These are phyloP conservation scores for Formica selysi DNA, from an alignment of 1,140 invertebrate species.

Conservation along the genomic window DNA sequence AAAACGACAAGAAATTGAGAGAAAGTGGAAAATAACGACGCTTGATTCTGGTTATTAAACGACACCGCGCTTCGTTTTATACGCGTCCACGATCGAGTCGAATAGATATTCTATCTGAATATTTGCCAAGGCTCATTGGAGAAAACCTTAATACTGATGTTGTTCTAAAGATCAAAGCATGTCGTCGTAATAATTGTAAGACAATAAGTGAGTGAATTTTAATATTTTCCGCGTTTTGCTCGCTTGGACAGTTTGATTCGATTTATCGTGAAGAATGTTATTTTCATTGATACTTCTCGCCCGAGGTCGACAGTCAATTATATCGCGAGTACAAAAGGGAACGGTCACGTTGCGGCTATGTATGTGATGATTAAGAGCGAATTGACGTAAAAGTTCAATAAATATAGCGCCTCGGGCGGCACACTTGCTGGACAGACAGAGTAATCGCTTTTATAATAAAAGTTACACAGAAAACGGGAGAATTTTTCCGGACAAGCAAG, in stretches of 20 bases:
- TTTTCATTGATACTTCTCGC: conserved; percentile 20
- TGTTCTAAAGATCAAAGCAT: conserved; percentile 18
- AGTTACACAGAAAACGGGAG: neutral
- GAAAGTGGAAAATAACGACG: conserved; percentile 34
- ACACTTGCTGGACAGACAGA: neutral
- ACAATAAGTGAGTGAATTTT: neutral
- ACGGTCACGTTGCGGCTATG: neutral
- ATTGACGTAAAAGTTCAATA: conserved; percentile 35
- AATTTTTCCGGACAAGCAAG: conserved; percentile 28
- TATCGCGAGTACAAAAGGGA: neutral
- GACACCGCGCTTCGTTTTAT: neutral
- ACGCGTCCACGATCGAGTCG: neutral
- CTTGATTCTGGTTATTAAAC: neutral
- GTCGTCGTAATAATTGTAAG: neutral
- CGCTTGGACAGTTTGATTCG: neutral
- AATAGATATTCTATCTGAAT: neutral
- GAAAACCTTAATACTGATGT: neutral
- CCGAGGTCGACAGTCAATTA: neutral
- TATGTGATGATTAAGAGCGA: conserved; percentile 15
- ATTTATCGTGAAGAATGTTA: conserved; percentile 21
- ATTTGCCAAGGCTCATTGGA: neutral
- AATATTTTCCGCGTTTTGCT: neutral
- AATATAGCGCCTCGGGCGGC: neutral
- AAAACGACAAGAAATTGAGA: conserved; percentile 31
- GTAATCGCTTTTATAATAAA: conserved; percentile 50